Evolutionary conservation across 2,797 vertebrate species (phyloP).

Genomic region (Dipus sagitta): DNA sequence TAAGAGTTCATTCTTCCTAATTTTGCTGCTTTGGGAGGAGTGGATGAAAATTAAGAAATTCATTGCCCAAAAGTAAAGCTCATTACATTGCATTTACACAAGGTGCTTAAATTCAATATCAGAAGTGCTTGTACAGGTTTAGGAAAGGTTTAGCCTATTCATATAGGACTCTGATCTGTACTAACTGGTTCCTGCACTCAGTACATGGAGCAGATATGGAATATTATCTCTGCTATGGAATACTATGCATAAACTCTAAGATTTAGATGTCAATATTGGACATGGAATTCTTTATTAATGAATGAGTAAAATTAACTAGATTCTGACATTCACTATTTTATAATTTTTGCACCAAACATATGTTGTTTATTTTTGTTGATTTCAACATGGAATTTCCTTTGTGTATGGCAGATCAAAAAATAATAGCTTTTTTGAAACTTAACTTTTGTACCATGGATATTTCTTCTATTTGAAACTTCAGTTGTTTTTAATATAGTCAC

Average conservation of each 20-base stretch:
- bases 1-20: background rate
- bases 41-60: background rate
- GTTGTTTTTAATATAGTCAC: background rate
- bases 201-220: background rate
- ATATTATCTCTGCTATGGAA: background rate
- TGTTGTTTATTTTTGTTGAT: constrained; percentile 27
- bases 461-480: background rate
- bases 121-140: background rate
- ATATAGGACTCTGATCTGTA: background rate
- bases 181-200: background rate
- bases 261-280: background rate
- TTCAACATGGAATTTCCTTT: constrained; percentile 36
- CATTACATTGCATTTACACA: background rate
- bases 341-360: constrained; percentile 7
- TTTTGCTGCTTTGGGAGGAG: background rate
- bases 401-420: background rate
- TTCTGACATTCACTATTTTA: background rate
- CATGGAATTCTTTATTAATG: constrained; percentile 27
- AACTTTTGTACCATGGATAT: background rate
- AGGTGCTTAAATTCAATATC: background rate
- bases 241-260: background rate
- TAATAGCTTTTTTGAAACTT: background rate
- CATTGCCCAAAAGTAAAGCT: background rate
- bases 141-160: background rate
- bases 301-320: constrained; percentile 23